These are phyloP conservation scores for Cyrtodaria siliqua DNA, from an alignment of 2,888 invertebrate species.

Conservation along the genomic window DNA sequence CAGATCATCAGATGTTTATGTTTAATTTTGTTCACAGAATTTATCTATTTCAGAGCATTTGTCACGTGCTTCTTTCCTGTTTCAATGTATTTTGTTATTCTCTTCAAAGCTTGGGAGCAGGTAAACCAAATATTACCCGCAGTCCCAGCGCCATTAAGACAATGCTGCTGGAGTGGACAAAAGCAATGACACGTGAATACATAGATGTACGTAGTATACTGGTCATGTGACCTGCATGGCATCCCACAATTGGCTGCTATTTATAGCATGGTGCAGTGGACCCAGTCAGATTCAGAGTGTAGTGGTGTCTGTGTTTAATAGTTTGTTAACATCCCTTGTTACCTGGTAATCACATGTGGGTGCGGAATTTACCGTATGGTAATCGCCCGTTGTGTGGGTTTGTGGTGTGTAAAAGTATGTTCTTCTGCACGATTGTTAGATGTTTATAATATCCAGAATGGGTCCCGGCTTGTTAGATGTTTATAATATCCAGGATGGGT, in stretches of 20 bases:
- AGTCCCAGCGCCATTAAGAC: constrained; percentile 98
- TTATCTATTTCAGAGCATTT: no score
- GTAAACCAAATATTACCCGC: constrained; percentile 88
- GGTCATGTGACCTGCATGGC: constrained; percentile 48
- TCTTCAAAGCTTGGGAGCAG: constrained; percentile 7
- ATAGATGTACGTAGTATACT: constrained; percentile 86
- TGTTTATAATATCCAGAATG: no score
- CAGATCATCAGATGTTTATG: no score
- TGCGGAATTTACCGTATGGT: background rate
- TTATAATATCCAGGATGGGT: no score
- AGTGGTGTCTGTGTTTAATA: no score
- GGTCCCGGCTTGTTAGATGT: no score
- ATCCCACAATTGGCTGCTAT: constrained; percentile 21
- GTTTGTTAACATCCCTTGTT: no score
- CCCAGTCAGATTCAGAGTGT: constrained; percentile 1
- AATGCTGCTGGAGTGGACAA: constrained; percentile 97
- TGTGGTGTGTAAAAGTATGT: background rate
- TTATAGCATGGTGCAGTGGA: constrained; percentile 51
- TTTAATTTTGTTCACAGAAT: no score
- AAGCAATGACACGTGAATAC: constrained; percentile 98
- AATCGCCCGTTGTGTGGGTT: background rate
- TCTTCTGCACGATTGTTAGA: background rate
- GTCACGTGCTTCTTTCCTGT: no score
- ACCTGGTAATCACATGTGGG: background rate
- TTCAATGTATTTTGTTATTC: no score